Base-by-base conservation (phyloP, 1,140 invertebrate genomes). In the Arion vulgaris region DNA sequence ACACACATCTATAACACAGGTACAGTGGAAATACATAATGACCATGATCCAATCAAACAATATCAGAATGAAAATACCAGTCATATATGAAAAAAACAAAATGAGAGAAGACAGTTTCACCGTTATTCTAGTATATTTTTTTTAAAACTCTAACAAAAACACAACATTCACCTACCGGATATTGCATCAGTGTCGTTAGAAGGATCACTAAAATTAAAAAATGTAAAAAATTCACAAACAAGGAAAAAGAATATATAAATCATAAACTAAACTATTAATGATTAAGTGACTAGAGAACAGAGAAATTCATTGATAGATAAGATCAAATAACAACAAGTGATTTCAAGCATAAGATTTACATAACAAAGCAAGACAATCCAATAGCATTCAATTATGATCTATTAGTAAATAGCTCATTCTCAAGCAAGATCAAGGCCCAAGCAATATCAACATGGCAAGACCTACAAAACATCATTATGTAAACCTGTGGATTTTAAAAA, bases 121-220 rank as follows among this genome's bases (percentile, higher is more conserved):
- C n/a, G n/a, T n/a, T n/a, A n/a, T n/a, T n/a, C n/a, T n/a, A n/a
- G n/a, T n/a, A n/a, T n/a, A n/a, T n/a, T n/a, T n/a, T n/a, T n/a
- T n/a, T n/a, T n/a, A n/a, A n/a, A 19, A 78, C 76, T 41, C 1
- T n/a, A 1, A 68, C 76, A 77, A 34, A 53, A n/a, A 78, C 51
- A 75, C 28, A 68, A 41, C 76, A 78, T 78, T 78, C 76, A 78
- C 76, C 76, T 78, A 78, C 76, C 76, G 57, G 76, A n/a, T n/a
- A 66, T 78, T 17, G 76, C 76, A 62, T 62, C 76, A 66, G 49
- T 68, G 51, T 78, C 76, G 76, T 78, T 78, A 78, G 76, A 78
- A 57, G 76, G 76, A 78, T 78, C 76, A 78, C 76, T 78, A 78
- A 78, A 53, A 78, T 34, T 32, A 78, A 78, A 49, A 28, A 49